Evolutionary conservation across 1,140 invertebrate genomes (phyloP), one percentile per base, ranked within the genome.

Genomic region (Megalonaias nervosa): DNA sequence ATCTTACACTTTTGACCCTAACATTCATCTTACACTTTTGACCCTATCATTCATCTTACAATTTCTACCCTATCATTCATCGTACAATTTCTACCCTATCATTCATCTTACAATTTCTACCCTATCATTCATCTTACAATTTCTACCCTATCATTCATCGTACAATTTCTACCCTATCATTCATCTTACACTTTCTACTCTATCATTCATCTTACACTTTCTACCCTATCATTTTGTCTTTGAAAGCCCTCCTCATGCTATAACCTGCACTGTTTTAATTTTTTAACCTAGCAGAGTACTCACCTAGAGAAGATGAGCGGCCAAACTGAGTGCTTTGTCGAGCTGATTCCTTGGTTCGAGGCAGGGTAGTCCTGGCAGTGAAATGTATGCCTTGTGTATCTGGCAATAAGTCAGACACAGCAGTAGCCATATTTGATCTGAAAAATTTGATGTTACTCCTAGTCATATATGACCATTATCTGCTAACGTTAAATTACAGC

Each of bases 331-430:
- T 26, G n/a, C 67, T 66, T 38, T 74, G 75, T 6, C 62, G 38
- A 15, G 74, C 72, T n/a, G 69, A 77, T 66, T 84, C 82, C 21
- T 82, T 65, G 23, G 82, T 83, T 38, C 82, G 72, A 0, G 38
- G 38, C 38, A 85, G 79, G 1, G 78, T 74, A 15, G 85, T 83
- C 16, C 85, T 79, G n/a, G 81, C 83, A 48, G 84, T 85, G 59
- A 88, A 86, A 73, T 84, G 81, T 14, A 85, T 82, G 16, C 85
- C 85, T 60, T 82, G 80, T 0, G 81, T 82, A n/a, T 85, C 84
- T 5, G 87, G 87, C 17, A 83, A 73, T 55, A 88, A 74, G 6
- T 78, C 78, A 55, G 84, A 61, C 74, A 83, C 82, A 19, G 80
- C 81, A 31, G 79, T 74, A 17, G 85, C 78, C 83, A 82, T 84